Base-by-base conservation (phyloP, 2,113 vertebrate species). In the Vulpes lagopus region DNA sequence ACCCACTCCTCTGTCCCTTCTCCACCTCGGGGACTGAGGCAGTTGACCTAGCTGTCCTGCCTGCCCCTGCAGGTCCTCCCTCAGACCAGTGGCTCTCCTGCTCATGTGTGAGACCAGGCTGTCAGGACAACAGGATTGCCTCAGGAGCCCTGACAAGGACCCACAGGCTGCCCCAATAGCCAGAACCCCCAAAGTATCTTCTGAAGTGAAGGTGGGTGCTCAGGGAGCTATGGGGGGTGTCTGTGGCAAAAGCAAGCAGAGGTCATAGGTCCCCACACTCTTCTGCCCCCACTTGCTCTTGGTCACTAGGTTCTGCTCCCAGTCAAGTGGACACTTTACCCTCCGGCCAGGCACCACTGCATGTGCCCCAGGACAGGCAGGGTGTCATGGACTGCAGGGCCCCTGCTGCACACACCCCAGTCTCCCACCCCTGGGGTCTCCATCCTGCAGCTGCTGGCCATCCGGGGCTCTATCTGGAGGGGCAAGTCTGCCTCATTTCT, bases 51-150 rank as follows among this genome's bases (percentile, higher is more conserved):
- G 15, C 11, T 51, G 35, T 43, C 5, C 74, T 59, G 59, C 73
- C 51, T 11, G 9, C n/a, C 22, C 17, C 0, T 14, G 30, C 43
- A 8, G 12, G 0, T 19, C 11, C 71, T 69, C 38, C 53, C 51
- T 20, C 0, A 0, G 81, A 15, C 51, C 23, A 16, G 67, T 76
- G n/a, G 27, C 27, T 23, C 43, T 11, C 35, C 6, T 3, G 51
- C 23, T 59, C 59, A 14, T 25, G 16, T 2, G 4, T 20, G 51
- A 55, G 38, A 16, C 19, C 82, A 49, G 82, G 11, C 38, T 6
- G 0, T 53, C 74, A 65, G n/a, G 17, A 25, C 22, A 0, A 0
- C 8, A 23, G 35, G 15, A 5, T 8, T 57, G 38, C 20, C 57
- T 30, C 8, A 3, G 51, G 22, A 55, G 17, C 88, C n/a, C 53